Percentiles rank a stretch among this genome's conserved stretches.
Evolutionary conservation across 2,888 invertebrate genomes (phyloP).

Genomic region (Danaus chrysippus): DNA sequence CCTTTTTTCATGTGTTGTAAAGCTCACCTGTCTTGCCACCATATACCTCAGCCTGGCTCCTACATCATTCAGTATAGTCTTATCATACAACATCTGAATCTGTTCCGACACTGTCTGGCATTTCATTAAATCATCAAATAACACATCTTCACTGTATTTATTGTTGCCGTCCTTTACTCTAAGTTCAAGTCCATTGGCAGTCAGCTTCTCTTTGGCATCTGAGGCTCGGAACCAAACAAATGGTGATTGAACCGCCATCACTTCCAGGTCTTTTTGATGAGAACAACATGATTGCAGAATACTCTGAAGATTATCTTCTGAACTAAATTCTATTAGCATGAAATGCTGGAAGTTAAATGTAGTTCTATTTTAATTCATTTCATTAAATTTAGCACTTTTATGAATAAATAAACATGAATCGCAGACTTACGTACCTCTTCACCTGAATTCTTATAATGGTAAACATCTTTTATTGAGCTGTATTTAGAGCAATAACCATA

Average conservation of each 20-base stretch:
- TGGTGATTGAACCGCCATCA: conserved; percentile 83
- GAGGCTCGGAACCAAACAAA: conserved; percentile 85
- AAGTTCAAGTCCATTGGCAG: conserved; percentile 34
- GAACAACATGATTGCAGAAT: conserved; percentile 77
- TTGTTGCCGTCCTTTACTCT: conserved; percentile 68
- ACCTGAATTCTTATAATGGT: conserved; percentile 79
- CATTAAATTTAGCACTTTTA: too few species aligned
- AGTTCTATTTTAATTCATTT: neutral
- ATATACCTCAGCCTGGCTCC: conserved; percentile 86
- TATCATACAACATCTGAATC: conserved; percentile 80
- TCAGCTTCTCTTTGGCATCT: conserved; percentile 45
- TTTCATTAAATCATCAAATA: conserved; percentile 68
- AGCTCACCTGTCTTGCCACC: conserved; percentile 82
- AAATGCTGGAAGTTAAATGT: conserved; percentile 79
- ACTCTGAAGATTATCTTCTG: conserved; percentile 72
- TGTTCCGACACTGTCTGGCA: conserved; percentile 82
- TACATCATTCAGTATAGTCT: conserved; percentile 84
- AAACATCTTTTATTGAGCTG: conserved; percentile 81
- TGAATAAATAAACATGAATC: neutral
- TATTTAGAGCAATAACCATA: conserved; percentile 83
- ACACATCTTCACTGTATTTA: conserved; percentile 55
- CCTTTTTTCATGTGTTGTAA: neutral
- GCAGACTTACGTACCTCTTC: conserved; percentile 60
- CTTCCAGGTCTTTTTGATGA: conserved; percentile 77
- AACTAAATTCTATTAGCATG: conserved; percentile 85